Evolutionary conservation across 2,888 invertebrate genomes (phyloP).

Genomic region (Drosophila diplacantha): DNA sequence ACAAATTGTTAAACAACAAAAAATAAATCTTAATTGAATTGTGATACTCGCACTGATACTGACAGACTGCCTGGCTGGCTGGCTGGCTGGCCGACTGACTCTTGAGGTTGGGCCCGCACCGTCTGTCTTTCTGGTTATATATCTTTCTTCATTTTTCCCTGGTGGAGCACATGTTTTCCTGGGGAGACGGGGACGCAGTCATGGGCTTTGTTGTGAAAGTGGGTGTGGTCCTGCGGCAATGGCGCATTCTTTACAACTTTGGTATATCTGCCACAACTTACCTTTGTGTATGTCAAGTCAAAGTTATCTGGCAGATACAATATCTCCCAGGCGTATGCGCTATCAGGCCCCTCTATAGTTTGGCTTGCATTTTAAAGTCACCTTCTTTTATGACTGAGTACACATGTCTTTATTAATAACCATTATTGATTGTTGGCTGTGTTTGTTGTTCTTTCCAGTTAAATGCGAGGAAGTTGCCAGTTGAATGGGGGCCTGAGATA

Average conservation of each 20-base stretch:
- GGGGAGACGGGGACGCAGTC: constrained; percentile 3
- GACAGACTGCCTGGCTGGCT: constrained; percentile 43
- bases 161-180: constrained; percentile 36
- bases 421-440: constrained; percentile 52
- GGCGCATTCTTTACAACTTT: constrained; percentile 51
- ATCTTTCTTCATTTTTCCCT: constrained; percentile 7
- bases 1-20: constrained; percentile 71
- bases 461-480: constrained; percentile 47
- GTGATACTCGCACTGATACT: constrained; percentile 59
- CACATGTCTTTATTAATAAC: constrained; percentile 68
- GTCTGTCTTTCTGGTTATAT: constrained; percentile 12
- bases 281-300: constrained; percentile 44
- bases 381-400: constrained; percentile 53
- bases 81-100: constrained; percentile 26
- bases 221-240: constrained; percentile 57
- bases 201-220: constrained; percentile 54
- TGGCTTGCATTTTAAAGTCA: constrained; percentile 55
- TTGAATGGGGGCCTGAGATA: constrained; percentile 30
- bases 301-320: constrained; percentile 52
- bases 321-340: constrained; percentile 34
- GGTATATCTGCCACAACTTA: constrained; percentile 36
- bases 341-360: constrained; percentile 50
- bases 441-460: constrained; percentile 24
- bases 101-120: constrained; percentile 15
- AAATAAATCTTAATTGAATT: constrained; percentile 74